Evolutionary conservation across 2,888 invertebrate genomes (phyloP), one percentile per base, ranked within the genome.

Genomic region (Apotomis turbidana): DNA sequence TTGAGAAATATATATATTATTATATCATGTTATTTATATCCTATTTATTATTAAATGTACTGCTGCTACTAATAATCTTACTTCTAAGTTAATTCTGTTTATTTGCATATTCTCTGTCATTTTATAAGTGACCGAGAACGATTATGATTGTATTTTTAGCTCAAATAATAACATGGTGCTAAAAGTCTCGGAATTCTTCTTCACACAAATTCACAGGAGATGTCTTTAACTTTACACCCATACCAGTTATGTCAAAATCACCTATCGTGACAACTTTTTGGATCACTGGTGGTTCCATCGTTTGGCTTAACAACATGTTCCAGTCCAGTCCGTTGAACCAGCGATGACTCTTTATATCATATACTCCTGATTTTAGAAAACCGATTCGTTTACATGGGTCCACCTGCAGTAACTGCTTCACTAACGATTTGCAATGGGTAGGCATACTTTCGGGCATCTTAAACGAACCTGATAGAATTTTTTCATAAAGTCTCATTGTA

Each of bases 401-500:
- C 4, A 86, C 82, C 77, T 97, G 96, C 36, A 98, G 87, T 60
- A 99, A 93, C 84, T 97, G 96, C 76, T 95, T 95, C 59, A 99
- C 85, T 13, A 99, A 89, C 82, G 98, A 96, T 83, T 96, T 97
- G 71, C 99, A 92, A 64, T 96, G 94, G 8, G 95, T 94, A 55
- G 96, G 95, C 89, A 99, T 98, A 79, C 95, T 95, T 2, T 95
- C 93, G 0, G 98, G 97, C 85, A 95, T 96, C 81, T 96, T 96
- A 81, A 96, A 98, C 86, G 96, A 96, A 61, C 97, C 98, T 6
- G 95, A 93, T n/a, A 98, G 96, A 79, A 99, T 98, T 90, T 97
- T 98, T 81, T 97, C 97, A 88, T 99, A 99, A 80, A 99, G 96
- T 85, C 96, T 96, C 94, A 98, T 97, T 0, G 97, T 97, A 79